These are phyloP conservation scores for rabbit (Oryctolagus cuniculus) DNA, from an alignment of 2,113 vertebrate genomes.

Conservation along the genomic window DNA sequence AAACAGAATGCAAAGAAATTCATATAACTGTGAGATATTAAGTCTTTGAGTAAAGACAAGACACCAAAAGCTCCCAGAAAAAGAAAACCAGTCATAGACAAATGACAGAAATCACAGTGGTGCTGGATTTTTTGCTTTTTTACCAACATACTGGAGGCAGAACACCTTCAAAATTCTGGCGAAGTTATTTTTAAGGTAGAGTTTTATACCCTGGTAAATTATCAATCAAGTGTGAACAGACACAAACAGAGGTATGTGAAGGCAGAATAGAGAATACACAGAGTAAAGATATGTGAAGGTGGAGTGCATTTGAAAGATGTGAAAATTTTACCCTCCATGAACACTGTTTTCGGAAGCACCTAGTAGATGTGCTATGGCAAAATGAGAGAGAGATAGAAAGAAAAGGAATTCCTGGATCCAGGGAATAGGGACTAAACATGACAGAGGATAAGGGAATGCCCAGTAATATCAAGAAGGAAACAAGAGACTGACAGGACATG, in stretches of 20 bases:
- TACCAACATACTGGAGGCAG: background rate
- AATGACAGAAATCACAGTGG: background rate
- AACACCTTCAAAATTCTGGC: slow-evolving; percentile 11
- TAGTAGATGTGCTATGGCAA: background rate
- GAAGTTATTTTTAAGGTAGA: background rate
- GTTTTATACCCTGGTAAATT: background rate
- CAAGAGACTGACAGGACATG: background rate
- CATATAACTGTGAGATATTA: background rate
- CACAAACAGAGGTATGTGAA: background rate
- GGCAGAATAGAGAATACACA: background rate
- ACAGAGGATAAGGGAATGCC: background rate
- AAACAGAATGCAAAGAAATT: slow-evolving; percentile 5
- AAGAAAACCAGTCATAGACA: background rate
- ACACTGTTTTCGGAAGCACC: background rate
- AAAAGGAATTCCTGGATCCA: background rate
- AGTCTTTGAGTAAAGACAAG: background rate
- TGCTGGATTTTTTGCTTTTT: background rate
- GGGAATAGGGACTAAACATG: background rate
- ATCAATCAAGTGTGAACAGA: background rate
- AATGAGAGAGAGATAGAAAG: background rate
- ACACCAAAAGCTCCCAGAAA: background rate
- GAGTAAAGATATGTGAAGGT: too few relatives aligned
- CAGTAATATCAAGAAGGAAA: background rate
- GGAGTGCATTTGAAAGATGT: background rate
- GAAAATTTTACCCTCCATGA: background rate